phyloP scores from a whole-genome alignment of 23 tunicate genomes.

The Diplosoma virens region DNA sequence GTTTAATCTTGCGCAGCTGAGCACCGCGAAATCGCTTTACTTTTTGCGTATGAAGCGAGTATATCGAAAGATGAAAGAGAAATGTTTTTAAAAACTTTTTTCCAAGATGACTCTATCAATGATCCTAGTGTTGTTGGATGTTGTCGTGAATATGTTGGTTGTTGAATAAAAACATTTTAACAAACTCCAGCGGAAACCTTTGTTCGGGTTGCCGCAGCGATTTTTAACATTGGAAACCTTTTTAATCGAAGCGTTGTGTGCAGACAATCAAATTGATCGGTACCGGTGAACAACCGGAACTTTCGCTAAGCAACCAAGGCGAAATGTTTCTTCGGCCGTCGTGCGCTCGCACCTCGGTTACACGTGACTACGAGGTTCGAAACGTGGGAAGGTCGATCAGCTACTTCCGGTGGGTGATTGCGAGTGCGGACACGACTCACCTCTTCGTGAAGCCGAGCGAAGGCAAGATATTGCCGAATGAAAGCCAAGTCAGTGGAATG shows the following conservation, averaged over 20 bases:
- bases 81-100: no score
- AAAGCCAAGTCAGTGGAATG: conserved; percentile 47
- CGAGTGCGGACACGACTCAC: conserved; percentile 9
- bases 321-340: conserved; percentile 85
- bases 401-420: conserved; percentile 54
- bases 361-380: conserved; percentile 49
- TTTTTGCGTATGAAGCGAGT: no score
- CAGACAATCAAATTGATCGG: conserved; percentile 59
- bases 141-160: no score
- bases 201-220: no score
- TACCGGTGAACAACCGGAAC: conserved; percentile 79
- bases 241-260: not conserved
- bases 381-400: conserved; percentile 66
- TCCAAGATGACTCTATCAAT: no score
- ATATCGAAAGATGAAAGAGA: no score
- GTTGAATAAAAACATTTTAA: no score
- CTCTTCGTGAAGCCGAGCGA: conserved; percentile 41
- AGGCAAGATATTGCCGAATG: conserved; percentile 65
- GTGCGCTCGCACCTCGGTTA: conserved; percentile 33
- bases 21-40: no score
- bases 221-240: not conserved
- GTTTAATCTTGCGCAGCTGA: no score
- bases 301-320: conserved; percentile 65
- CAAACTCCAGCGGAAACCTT: no score
- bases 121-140: no score